Conservation (phyloP, 1,140 invertebrate species). For the Manduca sexta region DNA sequence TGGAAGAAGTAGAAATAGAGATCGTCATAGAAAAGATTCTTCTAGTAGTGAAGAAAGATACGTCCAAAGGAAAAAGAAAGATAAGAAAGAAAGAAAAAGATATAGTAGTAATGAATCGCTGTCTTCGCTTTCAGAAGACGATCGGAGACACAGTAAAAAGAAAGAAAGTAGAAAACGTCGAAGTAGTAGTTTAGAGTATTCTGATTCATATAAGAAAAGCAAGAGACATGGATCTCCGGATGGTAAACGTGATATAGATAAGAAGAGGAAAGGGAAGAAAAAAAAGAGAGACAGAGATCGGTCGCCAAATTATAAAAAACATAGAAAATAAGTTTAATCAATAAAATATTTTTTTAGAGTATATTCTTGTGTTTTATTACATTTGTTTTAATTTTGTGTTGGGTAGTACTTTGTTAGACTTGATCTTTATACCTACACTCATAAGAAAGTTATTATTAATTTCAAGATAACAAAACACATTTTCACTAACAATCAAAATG, state of each 20-base stretch:
- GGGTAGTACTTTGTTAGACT: too few species aligned
- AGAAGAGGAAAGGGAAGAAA: slow-evolving; percentile 70
- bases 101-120: slow-evolving; percentile 64
- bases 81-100: slow-evolving; percentile 67
- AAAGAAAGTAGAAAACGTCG: slow-evolving; percentile 7
- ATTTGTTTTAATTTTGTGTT: too few species aligned
- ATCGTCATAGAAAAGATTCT: slow-evolving; percentile 36
- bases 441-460: too few species aligned
- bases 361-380: slow-evolving; percentile 2
- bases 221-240: slow-evolving; percentile 37
- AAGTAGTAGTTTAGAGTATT: slow-evolving; percentile 5
- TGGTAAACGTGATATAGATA: slow-evolving; percentile 62
- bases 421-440: too few species aligned
- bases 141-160: slow-evolving; percentile 30
- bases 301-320: slow-evolving; percentile 58
- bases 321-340: slow-evolving; percentile 49
- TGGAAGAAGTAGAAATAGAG: slow-evolving; percentile 28
- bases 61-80: slow-evolving; percentile 51
- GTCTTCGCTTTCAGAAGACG: slow-evolving; percentile 49
- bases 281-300: slow-evolving; percentile 68
- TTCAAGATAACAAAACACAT: too few species aligned
- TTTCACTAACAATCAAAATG: too few species aligned
- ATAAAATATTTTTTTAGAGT: slow-evolving; percentile 15
- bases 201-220: slow-evolving; percentile 24
- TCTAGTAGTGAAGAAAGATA: slow-evolving; percentile 45